Base-by-base conservation (phyloP, 2,797 vertebrate species). In the Trichosurus vulpecula region DNA sequence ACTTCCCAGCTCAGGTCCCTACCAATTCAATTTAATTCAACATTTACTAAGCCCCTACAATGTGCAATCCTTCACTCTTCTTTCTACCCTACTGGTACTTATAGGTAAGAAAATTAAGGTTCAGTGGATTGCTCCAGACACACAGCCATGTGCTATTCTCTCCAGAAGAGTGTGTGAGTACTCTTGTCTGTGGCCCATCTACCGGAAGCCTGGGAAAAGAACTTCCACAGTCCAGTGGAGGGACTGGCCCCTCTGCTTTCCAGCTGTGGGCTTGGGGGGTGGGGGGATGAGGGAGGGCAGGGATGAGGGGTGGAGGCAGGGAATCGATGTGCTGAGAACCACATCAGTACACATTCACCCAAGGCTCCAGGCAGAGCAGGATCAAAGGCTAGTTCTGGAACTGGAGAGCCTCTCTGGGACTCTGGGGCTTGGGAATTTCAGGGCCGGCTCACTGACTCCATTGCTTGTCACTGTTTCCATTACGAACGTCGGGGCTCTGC, bases 381-480 rank as follows among this genome's bases (percentile, higher is more conserved):
- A 95, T 97, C 96, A 97, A 97, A 98, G 97, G 66, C 47, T 95
- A 61, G 35, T 97, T 31, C 96, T 92, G 96, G 95, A 97, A 97
- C 56, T 95, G 35, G 74, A 97, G 93, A 96, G 90, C 97, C 87
- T 3, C 97, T 93, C 97, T 97, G 96, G 96, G 95, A 92, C 95
- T 94, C 94, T 97, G 96, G 90, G 97, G 96, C 97, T 95, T 97
- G 96, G 97, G 97, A 97, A 97, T 90, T 31, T 74, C 41, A 87
- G 95, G 97, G 97, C 97, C 98, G 97, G 16, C 81, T 90, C n/a
- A 91, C 93, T 96, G 94, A 93, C 95, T 95, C 57, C 92, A 95
- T 54, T 93, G 95, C 66, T n/a, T 96, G 97, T 97, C 97, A 98
- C 93, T 96, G 14, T 98, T 98, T 97, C 96, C 95, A 98, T 97